phyloP scores from a whole-genome alignment of 2,888 invertebrate genomes.

The Ichneumoninae sp. region DNA sequence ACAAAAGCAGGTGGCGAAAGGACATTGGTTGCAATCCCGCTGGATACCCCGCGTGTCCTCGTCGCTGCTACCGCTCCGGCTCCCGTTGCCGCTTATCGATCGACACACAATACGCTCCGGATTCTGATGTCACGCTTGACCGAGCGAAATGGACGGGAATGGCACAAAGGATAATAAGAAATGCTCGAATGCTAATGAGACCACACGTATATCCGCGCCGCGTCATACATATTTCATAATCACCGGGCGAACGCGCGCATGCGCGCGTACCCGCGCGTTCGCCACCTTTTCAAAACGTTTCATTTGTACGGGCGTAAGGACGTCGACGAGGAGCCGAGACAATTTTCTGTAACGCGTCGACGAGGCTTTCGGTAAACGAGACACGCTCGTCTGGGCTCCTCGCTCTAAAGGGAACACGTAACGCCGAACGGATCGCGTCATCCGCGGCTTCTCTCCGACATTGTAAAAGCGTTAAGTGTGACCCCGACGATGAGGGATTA shows the following conservation, averaged over 20 bases:
- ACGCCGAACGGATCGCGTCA: slow-evolving; percentile 55
- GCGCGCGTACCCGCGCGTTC: neutral
- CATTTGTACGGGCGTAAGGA: slow-evolving; percentile 32
- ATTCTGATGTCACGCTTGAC: slow-evolving; percentile 62
- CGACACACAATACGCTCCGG: slow-evolving; percentile 46
- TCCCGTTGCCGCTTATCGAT: slow-evolving; percentile 50
- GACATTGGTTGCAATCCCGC: slow-evolving; percentile 46
- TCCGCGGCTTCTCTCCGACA: slow-evolving; percentile 43
- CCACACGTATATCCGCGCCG: slow-evolving; percentile 39
- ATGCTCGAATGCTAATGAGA: slow-evolving; percentile 66
- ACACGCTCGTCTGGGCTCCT: slow-evolving; percentile 47
- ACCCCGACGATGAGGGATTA: slow-evolving; percentile 61
- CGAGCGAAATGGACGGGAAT: slow-evolving; percentile 54
- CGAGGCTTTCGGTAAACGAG: slow-evolving; percentile 57
- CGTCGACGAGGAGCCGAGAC: neutral
- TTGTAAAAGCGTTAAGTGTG: slow-evolving; percentile 60
- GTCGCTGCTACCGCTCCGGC: slow-evolving; percentile 33
- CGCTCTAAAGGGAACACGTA: slow-evolving; percentile 30
- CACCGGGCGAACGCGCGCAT: slow-evolving; percentile 17
- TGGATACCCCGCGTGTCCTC: slow-evolving; percentile 15
- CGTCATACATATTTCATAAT: slow-evolving; percentile 63
- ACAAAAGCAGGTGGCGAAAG: slow-evolving; percentile 67
- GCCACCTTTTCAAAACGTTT: slow-evolving; percentile 9
- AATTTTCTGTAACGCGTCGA: slow-evolving; percentile 36
- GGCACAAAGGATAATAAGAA: slow-evolving; percentile 51